Base-by-base conservation (phyloP, 1,140 invertebrate species). In the Planococcus citri region DNA sequence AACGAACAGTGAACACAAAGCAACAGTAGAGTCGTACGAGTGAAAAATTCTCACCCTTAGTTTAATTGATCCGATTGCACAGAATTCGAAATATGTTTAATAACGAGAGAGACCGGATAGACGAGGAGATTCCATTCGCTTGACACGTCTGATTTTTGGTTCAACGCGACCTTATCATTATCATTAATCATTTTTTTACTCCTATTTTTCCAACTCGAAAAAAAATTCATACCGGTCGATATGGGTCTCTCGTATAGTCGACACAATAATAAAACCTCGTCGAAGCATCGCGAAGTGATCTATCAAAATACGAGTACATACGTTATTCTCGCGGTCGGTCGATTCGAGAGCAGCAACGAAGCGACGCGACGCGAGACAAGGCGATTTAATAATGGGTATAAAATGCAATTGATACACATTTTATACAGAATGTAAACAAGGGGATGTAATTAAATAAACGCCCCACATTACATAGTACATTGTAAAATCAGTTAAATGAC, bases 341-440 rank as follows among this genome's bases (percentile, higher is more conserved):
- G 22, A 21, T 17, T 25, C 9, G 60, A 27, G 22, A 64, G 20
- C 21, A 64, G 10, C 22, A n/a, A n/a, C n/a, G n/a, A n/a, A n/a
- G n/a, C n/a, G n/a, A n/a, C n/a, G n/a, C n/a, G n/a, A n/a, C n/a
- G n/a, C n/a, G n/a, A n/a, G n/a, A n/a, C n/a, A n/a, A n/a, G n/a
- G 25, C 10, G 25, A 21, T 25, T 25, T 2, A 64, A 64, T 17
- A 25, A 60, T 6, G 60, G 60, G 60, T n/a, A n/a, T n/a, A 64
- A 64, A 64, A 64, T 64, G 60, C 60, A 64, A 64, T 64, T 64
- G 60, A 64, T 64, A 64, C 60, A 64, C 60, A 64, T 64, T 64
- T 64, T 64, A 64, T 64, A 64, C 60, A 20, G 10, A 25, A 64
- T 64, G 60, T 64, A 64, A 64, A 64, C 60, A 64, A 64, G 60